These are phyloP conservation scores for Mus minutoides DNA, from an alignment of 2,797 vertebrate species.

Conservation along the genomic window DNA sequence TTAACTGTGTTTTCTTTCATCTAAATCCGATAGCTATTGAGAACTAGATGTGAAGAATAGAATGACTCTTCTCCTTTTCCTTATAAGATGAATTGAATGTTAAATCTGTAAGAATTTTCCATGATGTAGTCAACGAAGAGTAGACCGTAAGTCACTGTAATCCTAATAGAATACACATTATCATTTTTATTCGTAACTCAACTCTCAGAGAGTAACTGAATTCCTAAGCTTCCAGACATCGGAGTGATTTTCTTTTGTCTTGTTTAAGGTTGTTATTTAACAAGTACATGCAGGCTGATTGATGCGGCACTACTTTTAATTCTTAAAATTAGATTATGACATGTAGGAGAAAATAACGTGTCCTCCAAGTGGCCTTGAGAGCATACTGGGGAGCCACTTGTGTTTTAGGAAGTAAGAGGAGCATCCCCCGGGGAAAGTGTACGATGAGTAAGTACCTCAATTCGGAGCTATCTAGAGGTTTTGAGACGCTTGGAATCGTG, in stretches of 20 bases:
- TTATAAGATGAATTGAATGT: conserved; percentile 10
- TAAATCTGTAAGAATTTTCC: neutral
- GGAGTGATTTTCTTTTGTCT: neutral
- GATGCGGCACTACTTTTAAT: conserved; percentile 54
- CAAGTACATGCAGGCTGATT: neutral
- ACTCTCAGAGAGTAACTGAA: neutral
- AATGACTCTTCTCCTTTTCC: neutral
- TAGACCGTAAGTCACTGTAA: neutral
- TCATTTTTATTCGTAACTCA: neutral
- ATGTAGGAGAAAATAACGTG: conserved; percentile 56
- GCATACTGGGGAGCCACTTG: neutral
- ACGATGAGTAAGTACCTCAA: neutral
- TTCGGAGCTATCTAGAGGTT: neutral
- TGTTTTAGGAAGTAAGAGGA: conserved; percentile 32
- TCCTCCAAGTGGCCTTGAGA: conserved; percentile 31
- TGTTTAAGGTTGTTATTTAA: conserved; percentile 56
- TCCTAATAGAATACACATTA: neutral
- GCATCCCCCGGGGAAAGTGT: neutral
- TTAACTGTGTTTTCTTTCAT: neutral
- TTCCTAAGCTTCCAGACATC: neutral
- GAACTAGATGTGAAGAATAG: neutral
- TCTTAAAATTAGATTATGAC: conserved; percentile 64
- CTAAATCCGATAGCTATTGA: neutral
- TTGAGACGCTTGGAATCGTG: neutral
- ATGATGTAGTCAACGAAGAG: conserved; percentile 21